Percentiles rank a stretch among this genome's conserved stretches.
These are phyloP conservation scores for Chelidonichthys spinosus DNA, from an alignment of 2,797 vertebrate genomes.

Conservation along the genomic window DNA sequence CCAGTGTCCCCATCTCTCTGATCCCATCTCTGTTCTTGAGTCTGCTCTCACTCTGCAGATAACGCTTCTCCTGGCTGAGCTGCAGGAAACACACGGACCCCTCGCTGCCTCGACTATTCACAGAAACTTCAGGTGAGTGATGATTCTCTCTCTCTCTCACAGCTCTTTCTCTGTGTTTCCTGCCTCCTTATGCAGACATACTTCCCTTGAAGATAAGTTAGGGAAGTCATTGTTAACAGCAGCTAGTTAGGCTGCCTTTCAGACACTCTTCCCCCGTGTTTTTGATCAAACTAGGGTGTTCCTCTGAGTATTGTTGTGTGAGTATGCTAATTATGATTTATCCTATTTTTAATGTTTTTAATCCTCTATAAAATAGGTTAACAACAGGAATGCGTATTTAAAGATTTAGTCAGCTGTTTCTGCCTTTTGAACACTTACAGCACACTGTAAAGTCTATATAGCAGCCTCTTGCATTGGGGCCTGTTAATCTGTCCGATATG, in stretches of 20 bases:
- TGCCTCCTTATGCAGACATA: neutral
- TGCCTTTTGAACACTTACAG: slow-evolving; percentile 14
- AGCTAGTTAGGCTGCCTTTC: neutral
- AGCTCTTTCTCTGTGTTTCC: neutral
- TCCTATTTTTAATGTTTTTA: neutral
- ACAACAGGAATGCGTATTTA: neutral
- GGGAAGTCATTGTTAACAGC: neutral
- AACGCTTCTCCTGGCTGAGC: slow-evolving; percentile 54
- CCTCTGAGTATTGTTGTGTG: neutral
- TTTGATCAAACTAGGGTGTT: neutral
- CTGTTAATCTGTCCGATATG: slow-evolving; percentile 35
- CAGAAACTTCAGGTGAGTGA: slow-evolving; percentile 61
- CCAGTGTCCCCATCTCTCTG: slow-evolving; percentile 43
- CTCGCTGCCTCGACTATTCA: slow-evolving; percentile 34
- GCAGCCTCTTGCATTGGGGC: slow-evolving; percentile 30
- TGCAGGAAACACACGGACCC: slow-evolving; percentile 40
- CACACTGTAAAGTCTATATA: slow-evolving; percentile 8
- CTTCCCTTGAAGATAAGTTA: neutral
- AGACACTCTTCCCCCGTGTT: neutral
- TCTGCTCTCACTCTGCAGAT: slow-evolving; percentile 58
- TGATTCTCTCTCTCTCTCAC: neutral
- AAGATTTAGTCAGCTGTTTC: neutral
- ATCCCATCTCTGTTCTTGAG: slow-evolving; percentile 50
- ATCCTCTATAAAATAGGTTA: neutral
- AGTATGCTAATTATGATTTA: neutral